phyloP scores from a whole-genome alignment of 2,113 vertebrate genomes.

The Antennarius striatus region DNA sequence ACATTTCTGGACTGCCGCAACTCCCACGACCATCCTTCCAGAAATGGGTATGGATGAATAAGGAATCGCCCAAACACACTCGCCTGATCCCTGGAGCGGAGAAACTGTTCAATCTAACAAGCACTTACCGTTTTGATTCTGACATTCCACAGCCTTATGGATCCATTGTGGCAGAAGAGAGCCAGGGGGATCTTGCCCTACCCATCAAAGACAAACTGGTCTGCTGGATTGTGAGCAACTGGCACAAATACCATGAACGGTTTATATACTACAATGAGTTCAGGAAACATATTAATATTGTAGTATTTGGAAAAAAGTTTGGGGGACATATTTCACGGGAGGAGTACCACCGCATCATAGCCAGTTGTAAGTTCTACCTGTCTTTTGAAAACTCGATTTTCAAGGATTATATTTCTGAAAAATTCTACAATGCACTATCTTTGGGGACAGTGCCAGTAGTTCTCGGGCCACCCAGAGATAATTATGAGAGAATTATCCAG shows the following conservation, averaged over 20 bases:
- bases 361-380: constrained; percentile 95
- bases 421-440: constrained; percentile 94
- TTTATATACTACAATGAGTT: constrained; percentile 97
- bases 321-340: constrained; percentile 91
- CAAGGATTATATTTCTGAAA: constrained; percentile 97
- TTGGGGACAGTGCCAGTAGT: constrained; percentile 94
- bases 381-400: constrained; percentile 97
- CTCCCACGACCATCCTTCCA: constrained; percentile 89
- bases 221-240: constrained; percentile 98
- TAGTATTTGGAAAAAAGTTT: constrained; percentile 92
- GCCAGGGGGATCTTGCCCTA: constrained; percentile 88
- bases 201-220: constrained; percentile 94
- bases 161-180: constrained; percentile 87
- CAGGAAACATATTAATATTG: constrained; percentile 93
- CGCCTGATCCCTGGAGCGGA: constrained; percentile 91
- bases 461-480: constrained; percentile 90
- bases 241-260: constrained; percentile 91
- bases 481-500: constrained; percentile 96
- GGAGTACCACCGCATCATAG: constrained; percentile 92
- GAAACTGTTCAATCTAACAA: constrained; percentile 93
- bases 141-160: constrained; percentile 98
- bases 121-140: constrained; percentile 93
- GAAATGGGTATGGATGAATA: constrained; percentile 99
- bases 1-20: constrained; percentile 92
- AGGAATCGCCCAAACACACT: constrained; percentile 94